Evolutionary conservation across 2,797 vertebrate genomes (phyloP).

Genomic region (Pelochelys cantorii): DNA sequence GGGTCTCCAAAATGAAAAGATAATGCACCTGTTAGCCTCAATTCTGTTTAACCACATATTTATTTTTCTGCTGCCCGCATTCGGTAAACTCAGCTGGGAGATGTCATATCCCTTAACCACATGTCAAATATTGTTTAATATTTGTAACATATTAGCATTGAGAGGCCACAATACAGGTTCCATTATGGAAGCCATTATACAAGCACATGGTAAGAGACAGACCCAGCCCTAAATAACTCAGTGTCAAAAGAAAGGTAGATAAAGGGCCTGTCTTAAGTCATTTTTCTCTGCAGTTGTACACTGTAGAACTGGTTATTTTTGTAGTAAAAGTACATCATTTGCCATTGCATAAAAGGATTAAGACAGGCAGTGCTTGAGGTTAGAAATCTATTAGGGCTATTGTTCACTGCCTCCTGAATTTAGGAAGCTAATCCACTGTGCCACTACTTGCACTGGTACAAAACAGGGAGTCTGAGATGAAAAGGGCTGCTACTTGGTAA

Average conservation of each 20-base stretch:
- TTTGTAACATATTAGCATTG: rapidly evolving
- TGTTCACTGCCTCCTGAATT: not conserved
- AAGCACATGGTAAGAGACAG: not conserved
- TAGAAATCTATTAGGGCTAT: not conserved
- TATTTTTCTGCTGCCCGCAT: not conserved
- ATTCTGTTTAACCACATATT: not conserved
- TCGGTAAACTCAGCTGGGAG: rapidly evolving
- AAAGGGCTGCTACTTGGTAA: not conserved
- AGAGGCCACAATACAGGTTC: not conserved
- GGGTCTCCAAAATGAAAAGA: not conserved
- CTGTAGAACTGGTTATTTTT: rapidly evolving
- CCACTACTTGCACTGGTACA: not conserved
- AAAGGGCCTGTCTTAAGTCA: not conserved
- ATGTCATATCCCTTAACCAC: not conserved
- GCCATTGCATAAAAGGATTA: not conserved
- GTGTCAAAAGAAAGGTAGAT: not conserved
- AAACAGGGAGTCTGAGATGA: not conserved
- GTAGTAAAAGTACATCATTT: not conserved
- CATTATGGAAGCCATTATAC: not conserved
- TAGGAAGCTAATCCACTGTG: not conserved
- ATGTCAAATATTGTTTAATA: rapidly evolving
- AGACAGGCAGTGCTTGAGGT: not conserved
- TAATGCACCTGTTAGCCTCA: rapidly evolving
- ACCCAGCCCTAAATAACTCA: not conserved
- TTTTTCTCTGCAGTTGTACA: not conserved